Evolutionary conservation across 2,888 invertebrate species (phyloP).

Genomic region (Cephus pulcher): DNA sequence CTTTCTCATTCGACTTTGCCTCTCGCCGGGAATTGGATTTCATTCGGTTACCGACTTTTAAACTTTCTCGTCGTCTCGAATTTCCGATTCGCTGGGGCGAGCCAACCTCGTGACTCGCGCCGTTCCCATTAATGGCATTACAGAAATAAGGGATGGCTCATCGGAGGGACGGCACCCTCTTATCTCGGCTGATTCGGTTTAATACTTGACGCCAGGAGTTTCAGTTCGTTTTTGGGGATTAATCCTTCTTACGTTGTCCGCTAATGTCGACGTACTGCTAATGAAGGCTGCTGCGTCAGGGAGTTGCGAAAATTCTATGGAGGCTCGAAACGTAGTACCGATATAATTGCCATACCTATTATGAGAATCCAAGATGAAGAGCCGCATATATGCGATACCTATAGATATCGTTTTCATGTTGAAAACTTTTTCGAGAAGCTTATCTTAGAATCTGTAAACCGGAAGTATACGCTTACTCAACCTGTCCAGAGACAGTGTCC

Average conservation of each 20-base stretch:
- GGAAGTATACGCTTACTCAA: background rate
- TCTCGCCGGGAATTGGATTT: background rate
- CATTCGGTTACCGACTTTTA: background rate
- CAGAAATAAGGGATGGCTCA: background rate
- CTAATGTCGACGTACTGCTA: constrained; percentile 16
- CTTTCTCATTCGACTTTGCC: background rate
- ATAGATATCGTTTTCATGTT: background rate
- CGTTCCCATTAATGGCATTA: background rate
- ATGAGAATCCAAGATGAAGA: background rate
- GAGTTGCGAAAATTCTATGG: background rate
- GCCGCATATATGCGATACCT: background rate
- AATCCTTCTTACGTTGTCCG: constrained; percentile 10
- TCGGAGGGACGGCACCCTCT: background rate
- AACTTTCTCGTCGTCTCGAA: background rate
- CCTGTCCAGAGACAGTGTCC: background rate
- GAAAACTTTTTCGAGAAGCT: background rate
- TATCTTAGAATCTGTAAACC: background rate
- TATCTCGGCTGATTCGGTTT: background rate
- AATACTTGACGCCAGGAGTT: background rate
- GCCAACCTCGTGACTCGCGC: background rate
- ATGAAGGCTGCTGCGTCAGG: constrained; percentile 4
- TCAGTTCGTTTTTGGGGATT: background rate
- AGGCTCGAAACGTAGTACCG: background rate
- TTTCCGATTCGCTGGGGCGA: constrained; percentile 4
- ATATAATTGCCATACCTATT: background rate